Percentiles rank a stretch among this genome's conserved stretches.
Conservation (phyloP, 2,797 vertebrate species). For the Sebastes jordani region DNA sequence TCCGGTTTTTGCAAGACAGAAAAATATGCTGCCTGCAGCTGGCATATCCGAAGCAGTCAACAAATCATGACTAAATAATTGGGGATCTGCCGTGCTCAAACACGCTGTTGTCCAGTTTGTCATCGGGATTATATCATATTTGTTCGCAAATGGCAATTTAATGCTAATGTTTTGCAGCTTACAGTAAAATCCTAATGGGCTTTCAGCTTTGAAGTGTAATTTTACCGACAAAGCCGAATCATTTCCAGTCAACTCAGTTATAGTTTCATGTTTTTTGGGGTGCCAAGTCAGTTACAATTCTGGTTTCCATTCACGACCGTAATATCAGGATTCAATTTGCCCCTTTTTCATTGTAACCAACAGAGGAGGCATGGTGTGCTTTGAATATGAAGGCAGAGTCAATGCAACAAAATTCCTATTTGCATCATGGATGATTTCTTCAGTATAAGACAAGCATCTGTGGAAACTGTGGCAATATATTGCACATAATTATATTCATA, state of each 20-base stretch:
- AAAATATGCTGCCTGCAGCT: slow-evolving; percentile 35
- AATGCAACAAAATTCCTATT: slow-evolving; percentile 27
- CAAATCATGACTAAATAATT: slow-evolving; percentile 57
- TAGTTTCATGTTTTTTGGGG: slow-evolving; percentile 49
- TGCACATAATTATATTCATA: background rate
- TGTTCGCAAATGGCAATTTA: slow-evolving; percentile 64
- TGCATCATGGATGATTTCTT: slow-evolving; percentile 28
- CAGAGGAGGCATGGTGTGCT: slow-evolving; percentile 8
- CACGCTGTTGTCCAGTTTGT: slow-evolving; percentile 53
- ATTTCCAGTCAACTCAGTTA: slow-evolving; percentile 42
- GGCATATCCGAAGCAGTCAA: slow-evolving; percentile 9
- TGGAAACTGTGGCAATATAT: slow-evolving; percentile 10
- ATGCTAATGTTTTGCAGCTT: slow-evolving; percentile 65
- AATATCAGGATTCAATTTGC: slow-evolving; percentile 62
- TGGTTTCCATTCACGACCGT: slow-evolving; percentile 29
- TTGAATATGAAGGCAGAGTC: slow-evolving; percentile 25
- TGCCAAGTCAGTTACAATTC: slow-evolving; percentile 40
- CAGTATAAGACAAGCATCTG: slow-evolving; percentile 9
- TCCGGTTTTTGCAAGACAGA: slow-evolving; percentile 8
- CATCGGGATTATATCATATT: slow-evolving; percentile 66
- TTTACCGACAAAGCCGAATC: slow-evolving; percentile 49
- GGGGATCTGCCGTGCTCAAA: slow-evolving; percentile 42
- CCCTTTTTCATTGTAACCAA: slow-evolving; percentile 24
- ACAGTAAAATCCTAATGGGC: slow-evolving; percentile 56
- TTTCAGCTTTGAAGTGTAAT: slow-evolving; percentile 61